Evolutionary conservation across 2,797 vertebrate genomes (phyloP).

Genomic region (Periparus ater): DNA sequence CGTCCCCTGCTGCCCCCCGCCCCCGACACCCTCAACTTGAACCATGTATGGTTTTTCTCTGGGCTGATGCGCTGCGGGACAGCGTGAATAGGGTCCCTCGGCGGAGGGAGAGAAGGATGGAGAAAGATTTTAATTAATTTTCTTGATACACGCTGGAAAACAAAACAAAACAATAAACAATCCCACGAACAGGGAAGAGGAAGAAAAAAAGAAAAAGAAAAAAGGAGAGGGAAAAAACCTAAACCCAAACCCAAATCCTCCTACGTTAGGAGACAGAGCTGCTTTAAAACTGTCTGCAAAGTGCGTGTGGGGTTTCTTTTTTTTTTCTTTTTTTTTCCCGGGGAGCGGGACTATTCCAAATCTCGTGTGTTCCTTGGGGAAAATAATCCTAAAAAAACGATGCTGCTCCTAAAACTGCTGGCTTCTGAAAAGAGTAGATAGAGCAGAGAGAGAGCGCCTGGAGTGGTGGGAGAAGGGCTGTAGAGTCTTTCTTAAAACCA

Average conservation of each 20-base stretch:
- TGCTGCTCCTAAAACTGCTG: neutral
- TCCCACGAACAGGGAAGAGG: no score
- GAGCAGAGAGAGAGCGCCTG: neutral
- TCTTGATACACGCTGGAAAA: neutral
- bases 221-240: fast-evolving
- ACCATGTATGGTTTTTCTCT: neutral
- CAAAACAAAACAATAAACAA: neutral
- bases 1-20: neutral
- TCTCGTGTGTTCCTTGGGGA: neutral
- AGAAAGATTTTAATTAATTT: neutral
- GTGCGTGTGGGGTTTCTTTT: neutral
- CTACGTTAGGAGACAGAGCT: neutral
- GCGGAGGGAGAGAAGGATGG: neutral
- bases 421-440: neutral
- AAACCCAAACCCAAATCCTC: neutral
- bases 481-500: neutral
- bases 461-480: neutral
- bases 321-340: neutral
- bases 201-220: neutral
- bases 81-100: neutral
- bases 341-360: neutral
- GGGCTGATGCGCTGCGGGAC: neutral
- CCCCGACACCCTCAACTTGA: neutral
- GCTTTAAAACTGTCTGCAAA: neutral
- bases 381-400: neutral